phyloP scores from a whole-genome alignment of 2,113 vertebrate species.

The Psilopogon haemacephalus region DNA sequence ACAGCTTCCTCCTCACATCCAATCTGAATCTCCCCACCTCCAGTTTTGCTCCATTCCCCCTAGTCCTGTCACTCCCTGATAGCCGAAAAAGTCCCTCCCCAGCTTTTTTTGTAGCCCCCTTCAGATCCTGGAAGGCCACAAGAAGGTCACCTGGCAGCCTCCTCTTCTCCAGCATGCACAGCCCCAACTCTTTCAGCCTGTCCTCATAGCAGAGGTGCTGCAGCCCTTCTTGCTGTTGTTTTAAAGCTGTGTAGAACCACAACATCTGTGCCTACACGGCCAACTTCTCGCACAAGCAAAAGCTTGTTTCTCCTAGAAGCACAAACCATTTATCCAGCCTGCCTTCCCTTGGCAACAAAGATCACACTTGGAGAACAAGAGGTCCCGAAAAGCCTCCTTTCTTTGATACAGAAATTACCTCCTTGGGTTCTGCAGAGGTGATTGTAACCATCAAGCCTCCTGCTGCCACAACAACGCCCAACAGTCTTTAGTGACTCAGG shows the following conservation, averaged over 20 bases:
- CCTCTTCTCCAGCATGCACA: too few species aligned
- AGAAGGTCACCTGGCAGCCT: too few species aligned
- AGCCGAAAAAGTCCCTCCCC: too few species aligned
- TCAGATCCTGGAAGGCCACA: too few species aligned
- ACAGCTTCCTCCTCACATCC: too few species aligned
- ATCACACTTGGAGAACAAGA: not conserved
- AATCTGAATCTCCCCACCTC: too few species aligned
- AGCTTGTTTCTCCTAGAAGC: not conserved
- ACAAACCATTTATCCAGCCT: not conserved
- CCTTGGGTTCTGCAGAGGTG: not conserved
- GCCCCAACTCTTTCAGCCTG: too few species aligned
- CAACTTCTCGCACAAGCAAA: not conserved
- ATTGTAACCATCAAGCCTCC: not conserved
- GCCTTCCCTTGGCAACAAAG: not conserved
- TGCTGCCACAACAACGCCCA: slow-evolving; percentile 4
- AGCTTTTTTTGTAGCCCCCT: too few species aligned
- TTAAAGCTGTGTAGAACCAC: not conserved
- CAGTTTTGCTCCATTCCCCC: too few species aligned
- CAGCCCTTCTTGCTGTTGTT: too few species aligned
- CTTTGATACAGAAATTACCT: slow-evolving; percentile 11
- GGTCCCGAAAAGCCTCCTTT: not conserved
- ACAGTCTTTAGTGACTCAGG: slow-evolving; percentile 29
- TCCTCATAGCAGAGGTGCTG: too few species aligned
- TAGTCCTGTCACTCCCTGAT: too few species aligned
- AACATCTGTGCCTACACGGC: not conserved